Evolutionary conservation across 2,797 vertebrate genomes (phyloP).

Genomic region (Cryptoprocta ferox): DNA sequence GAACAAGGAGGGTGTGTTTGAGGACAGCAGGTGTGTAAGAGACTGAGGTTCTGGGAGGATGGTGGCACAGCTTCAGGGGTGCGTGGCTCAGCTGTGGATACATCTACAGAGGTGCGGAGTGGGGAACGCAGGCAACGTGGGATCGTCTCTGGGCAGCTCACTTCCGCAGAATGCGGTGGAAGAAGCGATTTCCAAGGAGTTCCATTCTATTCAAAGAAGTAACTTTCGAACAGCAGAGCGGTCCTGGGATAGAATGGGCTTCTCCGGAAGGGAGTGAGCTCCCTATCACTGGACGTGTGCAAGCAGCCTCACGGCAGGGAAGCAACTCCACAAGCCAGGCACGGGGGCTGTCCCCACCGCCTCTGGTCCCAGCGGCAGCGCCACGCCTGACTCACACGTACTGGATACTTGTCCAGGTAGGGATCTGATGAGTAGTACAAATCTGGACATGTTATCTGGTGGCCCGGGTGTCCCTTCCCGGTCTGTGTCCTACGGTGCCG

Average conservation of each 20-base stretch:
- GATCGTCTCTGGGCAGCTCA: not conserved
- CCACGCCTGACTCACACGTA: accelerated
- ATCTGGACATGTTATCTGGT: accelerated
- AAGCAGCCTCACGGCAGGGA: accelerated
- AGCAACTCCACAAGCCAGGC: accelerated
- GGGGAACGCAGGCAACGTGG: accelerated
- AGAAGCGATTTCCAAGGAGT: not conserved
- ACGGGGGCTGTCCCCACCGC: accelerated
- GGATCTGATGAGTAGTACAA: not conserved
- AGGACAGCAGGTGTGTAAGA: not conserved
- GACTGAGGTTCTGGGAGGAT: accelerated
- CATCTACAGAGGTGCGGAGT: accelerated
- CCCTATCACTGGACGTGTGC: accelerated
- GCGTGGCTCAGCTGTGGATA: accelerated
- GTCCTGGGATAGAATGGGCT: accelerated
- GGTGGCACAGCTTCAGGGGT: accelerated
- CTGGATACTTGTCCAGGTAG: accelerated
- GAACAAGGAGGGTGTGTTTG: not conserved
- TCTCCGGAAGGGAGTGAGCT: not conserved
- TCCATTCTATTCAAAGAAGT: not conserved
- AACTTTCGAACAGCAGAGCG: not conserved
- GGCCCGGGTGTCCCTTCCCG: accelerated
- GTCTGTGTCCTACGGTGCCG: accelerated
- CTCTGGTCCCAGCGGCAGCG: accelerated
- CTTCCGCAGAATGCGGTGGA: not conserved